Evolutionary conservation across 2,888 invertebrate species (phyloP), one percentile per base, ranked within the genome.

Genomic region (Hydriomena furcata): DNA sequence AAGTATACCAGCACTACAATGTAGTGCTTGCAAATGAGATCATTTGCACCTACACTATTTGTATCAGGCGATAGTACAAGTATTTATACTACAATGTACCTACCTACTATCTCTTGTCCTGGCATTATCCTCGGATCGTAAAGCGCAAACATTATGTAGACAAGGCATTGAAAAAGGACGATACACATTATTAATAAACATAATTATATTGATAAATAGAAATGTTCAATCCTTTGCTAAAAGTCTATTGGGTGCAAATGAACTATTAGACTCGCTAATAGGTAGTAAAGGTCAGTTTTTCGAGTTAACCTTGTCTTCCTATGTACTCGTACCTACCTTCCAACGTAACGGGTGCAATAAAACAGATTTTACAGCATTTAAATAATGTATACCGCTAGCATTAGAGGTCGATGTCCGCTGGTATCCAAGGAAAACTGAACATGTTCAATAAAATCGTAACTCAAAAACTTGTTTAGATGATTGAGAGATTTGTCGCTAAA

Each of bases 61-160:
- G n/a, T n/a, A n/a, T n/a, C n/a, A n/a, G n/a, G n/a, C n/a, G 23
- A 25, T 46, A 17, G 17, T 17, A n/a, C n/a, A n/a, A n/a, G n/a
- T n/a, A n/a, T n/a, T n/a, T n/a, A n/a, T n/a, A n/a, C n/a, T n/a
- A n/a, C n/a, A n/a, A n/a, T 17, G 17, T 17, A 17, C 17, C 17
- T 27, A 24, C 30, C 17, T 32, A 35, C 35, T 48, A 48, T 41
- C 47, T 13, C 53, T 60, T 51, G 51, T 58, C 41, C n/a, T 52
- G 50, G 50, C 38, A 38, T 43, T 50, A 53, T 44, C 58, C 40
- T 43, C 13, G 44, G 54, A 54, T 43, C 60, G 49, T 61, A 61
- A 58, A 61, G 42, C 52, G 61, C 57, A 55, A 66, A 68, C 59
- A 60, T 61, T 60, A 62, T 58, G 60, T 55, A 49, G 47, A 50